Base-by-base conservation (phyloP, 2,888 invertebrate species). In the Dryocosmus kuriphilus region DNA sequence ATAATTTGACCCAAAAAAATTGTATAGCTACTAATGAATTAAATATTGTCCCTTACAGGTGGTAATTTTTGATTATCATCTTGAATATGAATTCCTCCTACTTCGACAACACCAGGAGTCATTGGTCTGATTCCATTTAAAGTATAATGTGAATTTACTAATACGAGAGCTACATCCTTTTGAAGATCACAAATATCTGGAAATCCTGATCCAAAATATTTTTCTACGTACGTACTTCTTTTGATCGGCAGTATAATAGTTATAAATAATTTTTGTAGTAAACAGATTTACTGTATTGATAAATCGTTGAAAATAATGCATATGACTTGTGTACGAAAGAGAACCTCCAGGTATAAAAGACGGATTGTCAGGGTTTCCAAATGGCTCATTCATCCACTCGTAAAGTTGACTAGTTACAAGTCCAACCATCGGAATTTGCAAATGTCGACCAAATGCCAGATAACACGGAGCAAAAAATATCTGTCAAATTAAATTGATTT, bases 121-220 rank as follows among this genome's bases (percentile, higher is more conserved):
- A 91, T 81, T 1, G 93, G 91, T 63, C 92, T 92, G 0, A 93
- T 89, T 1, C 93, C 93, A 76, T 92, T 92, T 24, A 94, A 79
- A 7, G 93, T 92, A 81, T 92, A 93, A 88, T 94, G 93, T n/a
- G 93, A 92, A 84, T 94, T 94, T 0, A 94, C 90, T 79, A 93
- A 89, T 51, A 92, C 83, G 1, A 92, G 41, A 4, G 87, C 79
- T 76, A 92, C 57, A 75, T 92, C 90, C 11, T 83, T 86, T 38
- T 84, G 75, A 0, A 89, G 51, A 0, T 88, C 88, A 8, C 11
- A 35, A 3, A 83, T 79, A 11, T 57, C 22, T 1, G 83, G 71
- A 61, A 55, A 81, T 19, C 73, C 77, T 1, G 71, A 9, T 8
- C 79, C 79, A 30, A 81, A 79, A 32, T 46, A 71, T 65, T 78